These are phyloP conservation scores for Melanerpes formicivorus DNA, from an alignment of 2,113 vertebrate species.

Conservation along the genomic window DNA sequence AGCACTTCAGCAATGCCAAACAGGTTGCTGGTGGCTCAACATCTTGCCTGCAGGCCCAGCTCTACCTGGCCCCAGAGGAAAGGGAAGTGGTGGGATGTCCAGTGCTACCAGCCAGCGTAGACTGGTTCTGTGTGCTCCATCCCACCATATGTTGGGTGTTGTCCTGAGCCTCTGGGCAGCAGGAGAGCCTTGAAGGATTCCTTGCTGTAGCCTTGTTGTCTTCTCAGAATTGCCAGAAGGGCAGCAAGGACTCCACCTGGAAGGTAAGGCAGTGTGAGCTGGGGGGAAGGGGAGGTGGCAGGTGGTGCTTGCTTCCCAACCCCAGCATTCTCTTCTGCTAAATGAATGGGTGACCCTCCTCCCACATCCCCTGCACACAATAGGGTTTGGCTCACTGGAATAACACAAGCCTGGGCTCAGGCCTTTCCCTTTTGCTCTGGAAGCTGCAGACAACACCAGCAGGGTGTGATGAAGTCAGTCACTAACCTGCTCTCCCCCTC, in stretches of 20 bases:
- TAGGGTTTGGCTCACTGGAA: background rate
- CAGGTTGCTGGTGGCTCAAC: background rate
- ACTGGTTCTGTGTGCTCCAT: slow-evolving; percentile 82
- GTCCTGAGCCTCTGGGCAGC: slow-evolving; percentile 70
- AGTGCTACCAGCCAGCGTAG: slow-evolving; percentile 86
- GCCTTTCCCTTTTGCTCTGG: background rate
- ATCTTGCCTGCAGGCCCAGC: background rate
- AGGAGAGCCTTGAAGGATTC: slow-evolving; percentile 74
- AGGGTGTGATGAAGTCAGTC: background rate
- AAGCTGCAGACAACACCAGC: background rate
- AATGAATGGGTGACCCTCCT: background rate
- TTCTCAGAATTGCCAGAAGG: slow-evolving; percentile 77
- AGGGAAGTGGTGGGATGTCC: fast-evolving
- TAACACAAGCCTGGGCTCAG: background rate
- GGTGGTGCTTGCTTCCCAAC: background rate
- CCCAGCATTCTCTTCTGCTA: background rate
- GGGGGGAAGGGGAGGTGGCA: background rate
- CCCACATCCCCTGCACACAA: background rate
- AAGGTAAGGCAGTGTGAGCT: background rate
- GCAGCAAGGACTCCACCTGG: slow-evolving; percentile 79
- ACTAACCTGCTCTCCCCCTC: background rate
- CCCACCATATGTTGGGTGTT: slow-evolving; percentile 73
- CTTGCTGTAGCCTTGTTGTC: slow-evolving; percentile 54
- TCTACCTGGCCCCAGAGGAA: background rate
- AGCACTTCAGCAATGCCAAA: background rate